Evolutionary conservation across 2,888 invertebrate genomes (phyloP).

Genomic region (Orthosia gracilis): DNA sequence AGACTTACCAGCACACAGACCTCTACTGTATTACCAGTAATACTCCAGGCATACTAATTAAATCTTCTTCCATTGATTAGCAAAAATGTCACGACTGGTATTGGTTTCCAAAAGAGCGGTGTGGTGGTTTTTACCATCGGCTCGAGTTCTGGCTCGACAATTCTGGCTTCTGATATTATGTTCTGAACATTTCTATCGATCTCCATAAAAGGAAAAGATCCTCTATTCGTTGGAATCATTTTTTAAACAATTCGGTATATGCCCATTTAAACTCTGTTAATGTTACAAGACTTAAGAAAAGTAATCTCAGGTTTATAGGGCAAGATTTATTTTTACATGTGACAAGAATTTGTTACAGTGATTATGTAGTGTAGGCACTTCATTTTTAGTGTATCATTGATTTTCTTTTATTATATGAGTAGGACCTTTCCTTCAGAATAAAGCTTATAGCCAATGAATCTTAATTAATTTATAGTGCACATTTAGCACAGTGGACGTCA

Average conservation of each 20-base stretch:
- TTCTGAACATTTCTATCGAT: not conserved
- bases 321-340: no score
- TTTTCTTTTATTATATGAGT: not conserved
- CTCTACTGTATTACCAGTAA: no score
- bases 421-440: constrained; percentile 10
- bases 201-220: not conserved
- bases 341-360: no score
- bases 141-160: not conserved
- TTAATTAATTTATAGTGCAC: constrained; percentile 24
- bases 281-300: not conserved
- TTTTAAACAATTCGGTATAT: not conserved
- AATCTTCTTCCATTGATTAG: not conserved
- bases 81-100: not conserved
- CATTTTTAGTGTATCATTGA: not conserved
- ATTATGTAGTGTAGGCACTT: no score
- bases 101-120: not conserved
- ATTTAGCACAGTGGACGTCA: not conserved
- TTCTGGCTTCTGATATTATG: not conserved
- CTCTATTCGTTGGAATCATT: not conserved
- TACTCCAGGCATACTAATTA: not conserved
- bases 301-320: no score
- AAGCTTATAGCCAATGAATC: constrained; percentile 9
- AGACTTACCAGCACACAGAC: not conserved
- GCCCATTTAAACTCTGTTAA: not conserved
- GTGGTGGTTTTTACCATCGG: no score